Base-by-base conservation (phyloP, 2,797 vertebrate species). In the Hydrolagus colliei region DNA sequence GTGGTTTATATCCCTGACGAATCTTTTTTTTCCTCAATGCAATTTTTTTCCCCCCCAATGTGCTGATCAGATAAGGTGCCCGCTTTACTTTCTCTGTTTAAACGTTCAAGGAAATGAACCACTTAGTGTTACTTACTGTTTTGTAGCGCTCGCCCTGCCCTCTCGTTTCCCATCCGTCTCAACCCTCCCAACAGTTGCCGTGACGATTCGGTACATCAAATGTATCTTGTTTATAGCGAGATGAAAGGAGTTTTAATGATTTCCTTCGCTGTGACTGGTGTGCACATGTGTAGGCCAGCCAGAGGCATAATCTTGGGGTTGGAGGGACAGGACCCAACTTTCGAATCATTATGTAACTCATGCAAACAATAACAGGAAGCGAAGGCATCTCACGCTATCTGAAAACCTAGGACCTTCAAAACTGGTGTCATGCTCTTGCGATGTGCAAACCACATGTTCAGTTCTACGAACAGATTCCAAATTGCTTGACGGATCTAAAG, bases 291-390 rank as follows among this genome's bases (percentile, higher is more conserved):
- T 35, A 84, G 65, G 35, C 32, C 79, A 41, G 65, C 79, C 75
- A 67, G 32, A 52, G 65, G 65, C 16, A 0, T 35, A 84, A 68
- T 84, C 67, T 84, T 67, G 71, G 79, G 4, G 9, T 68, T 71
- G 71, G 65, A 84, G n/a, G 16, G 27, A 32, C 32, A 68, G 20
- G 65, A 27, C 65, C 41, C 32, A 71, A 84, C 65, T 52, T 84
- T 35, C n/a, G 52, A 84, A 84, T 71, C 32, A 71, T 84, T 84
- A 71, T 41, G 35, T 84, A 41, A 68, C 79, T 84, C 27, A 41
- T 41, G 65, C 79, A 84, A 84, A 84, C 79, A 84, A 84, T 71
- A 84, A 84, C 79, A 84, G 65, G 16, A 84, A 71, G 63, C 35
- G 65, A 27, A 71, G 65, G 65, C 27, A 84, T 84, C 79, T 84